These are phyloP conservation scores for Eustalomyia histrio DNA, from an alignment of 2,888 invertebrate species.

Conservation along the genomic window DNA sequence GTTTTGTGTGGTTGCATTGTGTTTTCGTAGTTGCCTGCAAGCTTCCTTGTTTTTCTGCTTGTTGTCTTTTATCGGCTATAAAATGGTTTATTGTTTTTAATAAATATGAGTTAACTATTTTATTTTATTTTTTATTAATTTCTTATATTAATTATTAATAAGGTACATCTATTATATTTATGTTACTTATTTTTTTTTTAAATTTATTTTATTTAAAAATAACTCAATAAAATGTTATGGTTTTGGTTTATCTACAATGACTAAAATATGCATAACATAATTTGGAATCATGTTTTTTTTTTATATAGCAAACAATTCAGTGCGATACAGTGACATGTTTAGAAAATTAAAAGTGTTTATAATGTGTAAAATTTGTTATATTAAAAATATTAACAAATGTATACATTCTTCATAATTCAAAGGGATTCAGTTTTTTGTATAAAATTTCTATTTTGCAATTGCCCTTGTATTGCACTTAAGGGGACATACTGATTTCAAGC, in stretches of 20 bases:
- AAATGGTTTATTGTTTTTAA: slow-evolving; percentile 12
- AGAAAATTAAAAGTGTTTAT: too few relatives aligned
- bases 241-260: background rate
- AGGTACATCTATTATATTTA: slow-evolving; percentile 49
- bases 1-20: slow-evolving; percentile 30
- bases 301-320: too few relatives aligned
- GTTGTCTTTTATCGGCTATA: slow-evolving; percentile 7
- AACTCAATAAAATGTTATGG: background rate
- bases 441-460: background rate
- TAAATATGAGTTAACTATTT: slow-evolving; percentile 4
- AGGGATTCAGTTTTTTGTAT: too few relatives aligned
- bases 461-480: slow-evolving; percentile 8
- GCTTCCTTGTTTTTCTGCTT: slow-evolving; percentile 27
- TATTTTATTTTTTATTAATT: slow-evolving; percentile 13
- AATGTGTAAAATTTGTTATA: too few relatives aligned
- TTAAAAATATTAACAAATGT: too few relatives aligned
- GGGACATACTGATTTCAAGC: too few relatives aligned
- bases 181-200: slow-evolving; percentile 12
- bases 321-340: too few relatives aligned
- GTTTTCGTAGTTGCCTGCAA: slow-evolving; percentile 44
- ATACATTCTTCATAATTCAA: too few relatives aligned
- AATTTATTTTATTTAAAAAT: background rate
- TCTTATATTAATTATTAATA: slow-evolving; percentile 15
- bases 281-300: background rate
- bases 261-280: background rate